Conservation (phyloP, 2,113 vertebrate genomes). For the Megaptera novaeangliae region DNA sequence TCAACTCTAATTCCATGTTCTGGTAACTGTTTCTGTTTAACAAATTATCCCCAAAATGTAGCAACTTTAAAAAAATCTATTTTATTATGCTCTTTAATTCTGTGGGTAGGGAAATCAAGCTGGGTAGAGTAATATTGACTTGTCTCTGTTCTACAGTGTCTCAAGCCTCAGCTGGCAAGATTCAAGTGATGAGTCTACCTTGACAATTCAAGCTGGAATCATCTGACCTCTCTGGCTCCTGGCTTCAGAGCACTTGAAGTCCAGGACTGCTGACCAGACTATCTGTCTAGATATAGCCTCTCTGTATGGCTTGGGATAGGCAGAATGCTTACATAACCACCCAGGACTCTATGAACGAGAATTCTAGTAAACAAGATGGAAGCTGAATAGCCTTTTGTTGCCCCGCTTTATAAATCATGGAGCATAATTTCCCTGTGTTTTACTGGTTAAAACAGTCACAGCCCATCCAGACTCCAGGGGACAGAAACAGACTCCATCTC, state of each 20-base stretch:
- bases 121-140: not conserved
- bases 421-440: not conserved
- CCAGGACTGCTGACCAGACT: not conserved
- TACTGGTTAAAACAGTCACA: not conserved
- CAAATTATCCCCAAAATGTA: not conserved
- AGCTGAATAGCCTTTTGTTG: not conserved
- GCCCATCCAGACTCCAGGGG: not conserved
- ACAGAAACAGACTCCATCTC: not conserved
- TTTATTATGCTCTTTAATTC: not conserved
- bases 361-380: not conserved
- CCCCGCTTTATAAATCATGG: not conserved
- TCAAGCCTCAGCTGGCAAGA: not conserved
- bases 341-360: not conserved
- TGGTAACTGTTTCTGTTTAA: not conserved
- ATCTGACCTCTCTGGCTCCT: not conserved
- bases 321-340: not conserved
- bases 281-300: not conserved
- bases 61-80: not conserved
- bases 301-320: not conserved
- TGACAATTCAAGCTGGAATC: not conserved
- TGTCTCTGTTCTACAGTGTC: not conserved
- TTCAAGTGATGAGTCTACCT: not conserved
- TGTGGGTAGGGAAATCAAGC: not conserved
- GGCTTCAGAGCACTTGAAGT: not conserved
- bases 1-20: not conserved